These are phyloP conservation scores for Ametastegia equiseti DNA, from an alignment of 2,888 invertebrate species.

Conservation along the genomic window DNA sequence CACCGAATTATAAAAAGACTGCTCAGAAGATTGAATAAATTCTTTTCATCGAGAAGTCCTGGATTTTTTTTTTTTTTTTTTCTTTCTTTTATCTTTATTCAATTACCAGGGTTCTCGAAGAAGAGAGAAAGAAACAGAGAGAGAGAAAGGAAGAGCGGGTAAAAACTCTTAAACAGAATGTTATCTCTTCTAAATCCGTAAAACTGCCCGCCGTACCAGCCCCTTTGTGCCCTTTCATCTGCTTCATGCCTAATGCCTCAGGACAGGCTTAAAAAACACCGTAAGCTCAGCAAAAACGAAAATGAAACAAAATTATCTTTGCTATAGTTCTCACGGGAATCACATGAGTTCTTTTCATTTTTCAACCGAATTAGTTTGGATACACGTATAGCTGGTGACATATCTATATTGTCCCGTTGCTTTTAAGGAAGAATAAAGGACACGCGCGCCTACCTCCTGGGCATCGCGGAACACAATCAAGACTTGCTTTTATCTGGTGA, in stretches of 20 bases:
- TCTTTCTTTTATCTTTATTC: not conserved
- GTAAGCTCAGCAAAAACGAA: not conserved
- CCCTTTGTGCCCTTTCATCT: not conserved
- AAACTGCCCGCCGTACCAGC: not conserved
- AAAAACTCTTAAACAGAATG: conserved; percentile 21
- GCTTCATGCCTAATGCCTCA: not conserved
- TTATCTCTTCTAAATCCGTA: conserved; percentile 19
- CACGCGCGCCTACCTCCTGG: not conserved
- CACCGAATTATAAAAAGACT: not conserved
- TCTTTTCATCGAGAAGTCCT: conserved; percentile 20
- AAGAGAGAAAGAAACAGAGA: not conserved
- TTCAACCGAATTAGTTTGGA: not conserved
- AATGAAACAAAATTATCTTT: not conserved
- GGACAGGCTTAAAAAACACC: conserved; percentile 4
- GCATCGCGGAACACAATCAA: not conserved
- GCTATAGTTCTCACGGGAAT: not conserved
- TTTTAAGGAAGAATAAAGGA: not conserved
- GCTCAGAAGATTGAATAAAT: conserved; percentile 14
- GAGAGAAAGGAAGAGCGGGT: not conserved
- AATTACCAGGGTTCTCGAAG: not conserved
- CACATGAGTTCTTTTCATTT: not conserved
- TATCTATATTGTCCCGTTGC: not conserved
- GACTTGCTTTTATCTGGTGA: not conserved
- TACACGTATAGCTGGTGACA: no score
- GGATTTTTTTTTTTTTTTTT: no score